Base-by-base conservation (phyloP, 2,888 invertebrate genomes). In the Caenorhabditis virilis region DNA sequence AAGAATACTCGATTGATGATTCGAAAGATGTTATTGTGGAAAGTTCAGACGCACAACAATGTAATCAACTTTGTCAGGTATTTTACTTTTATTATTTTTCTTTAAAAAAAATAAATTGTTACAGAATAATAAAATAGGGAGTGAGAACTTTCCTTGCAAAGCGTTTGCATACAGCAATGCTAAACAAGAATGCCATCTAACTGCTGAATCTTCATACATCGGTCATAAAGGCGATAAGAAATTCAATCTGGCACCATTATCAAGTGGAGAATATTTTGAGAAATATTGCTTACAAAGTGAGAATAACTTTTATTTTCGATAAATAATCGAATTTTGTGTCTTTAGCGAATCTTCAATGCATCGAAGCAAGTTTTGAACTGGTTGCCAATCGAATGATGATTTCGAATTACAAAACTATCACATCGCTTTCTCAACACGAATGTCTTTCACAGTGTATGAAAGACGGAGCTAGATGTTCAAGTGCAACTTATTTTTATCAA, bases 381-480 rank as follows among this genome's bases (percentile, higher is more conserved):
- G 71, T 78, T 2, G 69, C 78, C 7, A 75, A 78, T 53, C 57
- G 71, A 30, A 76, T 76, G 64, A 64, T 80, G 49, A 58, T 58
- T 15, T 48, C 69, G 27, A 59, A 72, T 2, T 77, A 76, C 43
- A 58, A 55, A 43, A 58, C 61, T 4, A 46, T 79, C n/a, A 22
- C 69, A 1, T 60, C 77, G 1, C 66, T 74, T 7, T 72, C 69
- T 18, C 57, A 75, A 18, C 75, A 74, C 27, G 52, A 63, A 23
- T 80, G 80, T 48, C 63, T 80, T 4, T 56, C 77, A 15, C 61
- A 68, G 18, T 80, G 80, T 54, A 65, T 80, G 55, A 68, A 76
- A 22, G 67, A 76, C 43, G 70, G 69, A 7, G 70, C 74, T 69
- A 85, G 87, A 65, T 80, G 80, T 52, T 68, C 70, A 6, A 76